These are phyloP conservation scores for Anagyrus pseudococci DNA, from an alignment of 2,888 invertebrate species.

Conservation along the genomic window DNA sequence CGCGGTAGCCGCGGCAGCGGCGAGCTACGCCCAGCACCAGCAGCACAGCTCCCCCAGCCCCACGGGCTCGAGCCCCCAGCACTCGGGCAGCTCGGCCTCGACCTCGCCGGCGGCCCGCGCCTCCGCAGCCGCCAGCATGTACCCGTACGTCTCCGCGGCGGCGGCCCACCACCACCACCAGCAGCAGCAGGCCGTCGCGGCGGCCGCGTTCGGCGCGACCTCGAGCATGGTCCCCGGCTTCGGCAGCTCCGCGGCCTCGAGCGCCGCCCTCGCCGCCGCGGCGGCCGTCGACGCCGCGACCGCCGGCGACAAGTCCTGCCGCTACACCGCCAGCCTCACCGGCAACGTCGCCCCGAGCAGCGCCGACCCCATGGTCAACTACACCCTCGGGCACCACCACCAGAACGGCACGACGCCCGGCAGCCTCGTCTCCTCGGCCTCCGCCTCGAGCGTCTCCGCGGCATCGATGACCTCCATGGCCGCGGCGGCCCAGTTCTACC, in stretches of 20 bases:
- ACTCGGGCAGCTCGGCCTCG: slow-evolving; percentile 71
- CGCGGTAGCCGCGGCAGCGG: slow-evolving; percentile 69
- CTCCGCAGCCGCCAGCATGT: slow-evolving; percentile 80
- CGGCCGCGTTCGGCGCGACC: slow-evolving; percentile 72
- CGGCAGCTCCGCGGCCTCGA: slow-evolving; percentile 65
- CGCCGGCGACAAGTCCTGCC: slow-evolving; percentile 80
- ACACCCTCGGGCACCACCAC: slow-evolving; percentile 77
- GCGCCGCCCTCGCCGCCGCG: slow-evolving; percentile 67
- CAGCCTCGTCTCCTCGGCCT: slow-evolving; percentile 62
- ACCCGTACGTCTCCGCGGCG: slow-evolving; percentile 85
- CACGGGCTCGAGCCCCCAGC: slow-evolving; percentile 75
- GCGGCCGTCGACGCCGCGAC: slow-evolving; percentile 72
- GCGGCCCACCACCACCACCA: slow-evolving; percentile 74
- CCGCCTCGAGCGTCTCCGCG: slow-evolving; percentile 73
- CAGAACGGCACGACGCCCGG: slow-evolving; percentile 68
- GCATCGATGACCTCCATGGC: slow-evolving; percentile 69
- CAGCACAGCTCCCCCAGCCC: slow-evolving; percentile 64
- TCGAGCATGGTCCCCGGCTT: slow-evolving; percentile 70
- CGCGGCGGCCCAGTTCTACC: slow-evolving; percentile 88
- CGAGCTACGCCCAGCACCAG: slow-evolving; percentile 73
- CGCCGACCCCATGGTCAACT: slow-evolving; percentile 81
- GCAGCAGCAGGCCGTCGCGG: slow-evolving; percentile 72
- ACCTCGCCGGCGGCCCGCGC: slow-evolving; percentile 67
- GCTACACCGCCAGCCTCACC: slow-evolving; percentile 74
- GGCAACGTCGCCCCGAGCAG: slow-evolving; percentile 68